Base-by-base conservation (phyloP, 2,888 invertebrate genomes). In the Drosophila testacea region DNA sequence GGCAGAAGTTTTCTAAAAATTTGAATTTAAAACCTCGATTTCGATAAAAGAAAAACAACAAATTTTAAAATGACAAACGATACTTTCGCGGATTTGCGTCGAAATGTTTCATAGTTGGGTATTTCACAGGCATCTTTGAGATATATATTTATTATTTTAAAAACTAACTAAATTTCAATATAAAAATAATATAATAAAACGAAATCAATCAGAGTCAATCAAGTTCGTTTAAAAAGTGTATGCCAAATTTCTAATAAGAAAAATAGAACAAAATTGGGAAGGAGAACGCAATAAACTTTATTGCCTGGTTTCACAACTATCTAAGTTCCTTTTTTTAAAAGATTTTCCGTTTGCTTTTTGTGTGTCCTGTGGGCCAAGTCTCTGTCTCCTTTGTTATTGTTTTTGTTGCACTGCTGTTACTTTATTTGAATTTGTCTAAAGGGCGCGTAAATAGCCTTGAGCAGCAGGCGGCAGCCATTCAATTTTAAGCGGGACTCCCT, bases 381-480 rank as follows among this genome's bases (percentile, higher is more conserved):
- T 30, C 41, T 60, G 54, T 51, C 28, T 47, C 32, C 1, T 59
- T 63, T 42, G 47, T 47, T 52, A 9, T 54, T 39, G 39, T 52
- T 69, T 61, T 30, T 65, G 10, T 38, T 77, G 72, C 65, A 54
- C 38, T 52, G 73, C 41, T 39, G 46, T 42, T 63, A 59, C 50
- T 71, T 72, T 79, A 72, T 84, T 72, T 79, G 79, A 73, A 75
- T 77, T 70, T 69, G 76, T 82, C 79, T 74, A 85, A 85, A 72
- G 70, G 69, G 57, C 70, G 77, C 79, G 64, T 74, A 79, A 84
- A 82, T 73, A 82, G 70, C 86, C 85, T 82, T 77, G 83, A 77
- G 82, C 69, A 39, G 42, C 47, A 48, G 60, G 50, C 75, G 66
- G 66, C 60, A 60, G 56, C 47, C 78, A 73, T 63, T 64, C 63